These are phyloP conservation scores for Rhea americana DNA, from an alignment of 2,113 vertebrate genomes.

Conservation along the genomic window DNA sequence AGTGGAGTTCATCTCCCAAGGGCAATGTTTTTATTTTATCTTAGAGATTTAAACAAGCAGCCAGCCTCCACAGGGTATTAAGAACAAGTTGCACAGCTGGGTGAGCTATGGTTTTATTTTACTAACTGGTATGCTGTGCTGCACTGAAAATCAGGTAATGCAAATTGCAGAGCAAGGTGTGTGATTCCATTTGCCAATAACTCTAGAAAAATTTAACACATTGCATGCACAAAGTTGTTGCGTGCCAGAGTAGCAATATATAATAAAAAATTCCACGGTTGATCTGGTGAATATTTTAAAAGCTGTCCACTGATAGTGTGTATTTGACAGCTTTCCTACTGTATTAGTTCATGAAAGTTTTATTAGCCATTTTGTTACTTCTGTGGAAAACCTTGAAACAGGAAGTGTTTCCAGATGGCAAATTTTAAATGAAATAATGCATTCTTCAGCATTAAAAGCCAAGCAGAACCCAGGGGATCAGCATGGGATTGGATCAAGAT, in stretches of 20 bases:
- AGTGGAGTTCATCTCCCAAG: background rate
- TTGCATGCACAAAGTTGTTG: background rate
- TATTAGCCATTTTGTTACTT: constrained; percentile 60
- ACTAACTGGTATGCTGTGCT: background rate
- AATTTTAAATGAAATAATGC: constrained; percentile 47
- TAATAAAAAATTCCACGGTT: constrained; percentile 30
- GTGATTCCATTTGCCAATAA: constrained; percentile 16
- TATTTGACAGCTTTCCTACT: constrained; percentile 52
- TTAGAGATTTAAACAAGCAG: background rate
- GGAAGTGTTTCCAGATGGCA: constrained; percentile 50
- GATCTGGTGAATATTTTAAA: constrained; percentile 68
- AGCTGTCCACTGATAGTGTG: constrained; percentile 8
- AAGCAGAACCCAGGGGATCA: background rate
- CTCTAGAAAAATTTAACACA: constrained; percentile 1
- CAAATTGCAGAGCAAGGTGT: background rate
- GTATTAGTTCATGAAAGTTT: constrained; percentile 65
- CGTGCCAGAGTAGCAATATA: constrained; percentile 7
- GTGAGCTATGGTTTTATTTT: background rate
- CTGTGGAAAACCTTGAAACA: constrained; percentile 46
- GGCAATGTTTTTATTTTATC: background rate
- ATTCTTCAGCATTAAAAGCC: constrained; percentile 47
- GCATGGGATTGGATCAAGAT: background rate
- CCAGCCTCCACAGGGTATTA: background rate
- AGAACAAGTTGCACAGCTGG: background rate
- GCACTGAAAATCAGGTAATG: background rate